Percentiles rank a stretch among this genome's conserved stretches.
Conservation (phyloP, 2,797 vertebrate genomes). For the Characodon lateralis region DNA sequence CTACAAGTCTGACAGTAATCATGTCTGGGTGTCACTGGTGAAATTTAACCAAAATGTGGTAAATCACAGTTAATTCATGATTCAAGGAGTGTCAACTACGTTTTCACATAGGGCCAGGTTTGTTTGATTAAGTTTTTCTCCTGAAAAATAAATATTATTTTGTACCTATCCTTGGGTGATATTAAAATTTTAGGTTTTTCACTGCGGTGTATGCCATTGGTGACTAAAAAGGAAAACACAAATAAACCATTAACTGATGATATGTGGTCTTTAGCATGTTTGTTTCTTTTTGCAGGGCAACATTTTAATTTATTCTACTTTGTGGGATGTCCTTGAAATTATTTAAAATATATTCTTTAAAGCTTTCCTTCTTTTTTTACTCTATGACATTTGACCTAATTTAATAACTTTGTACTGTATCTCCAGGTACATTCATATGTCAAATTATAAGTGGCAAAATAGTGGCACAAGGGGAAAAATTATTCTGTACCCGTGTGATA, state of each 20-base stretch:
- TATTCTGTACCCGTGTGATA: constrained; percentile 47
- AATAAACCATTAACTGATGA: not conserved
- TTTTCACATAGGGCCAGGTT: not conserved
- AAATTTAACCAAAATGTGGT: too few species aligned
- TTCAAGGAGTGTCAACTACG: not conserved
- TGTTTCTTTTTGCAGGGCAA: not conserved
- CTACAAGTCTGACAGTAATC: not conserved
- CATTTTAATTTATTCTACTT: constrained; percentile 11
- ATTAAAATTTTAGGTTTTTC: not conserved
- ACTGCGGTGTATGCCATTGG: not conserved
- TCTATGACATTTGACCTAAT: constrained; percentile 34
- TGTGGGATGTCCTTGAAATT: not conserved
- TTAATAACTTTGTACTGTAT: constrained; percentile 16
- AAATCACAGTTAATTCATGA: not conserved
- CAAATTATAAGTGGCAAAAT: constrained; percentile 45
- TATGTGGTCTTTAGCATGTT: not conserved
- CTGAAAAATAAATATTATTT: not conserved
- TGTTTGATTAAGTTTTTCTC: not conserved
- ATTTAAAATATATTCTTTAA: not conserved
- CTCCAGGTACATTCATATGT: constrained; percentile 24
- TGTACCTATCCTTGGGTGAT: not conserved
- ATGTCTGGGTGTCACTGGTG: not conserved
- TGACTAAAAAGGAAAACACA: not conserved
- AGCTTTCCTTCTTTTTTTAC: constrained; percentile 4
- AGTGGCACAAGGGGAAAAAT: constrained; percentile 46